Evolutionary conservation across 2,113 vertebrate genomes (phyloP).

Genomic region (Sitta europaea): DNA sequence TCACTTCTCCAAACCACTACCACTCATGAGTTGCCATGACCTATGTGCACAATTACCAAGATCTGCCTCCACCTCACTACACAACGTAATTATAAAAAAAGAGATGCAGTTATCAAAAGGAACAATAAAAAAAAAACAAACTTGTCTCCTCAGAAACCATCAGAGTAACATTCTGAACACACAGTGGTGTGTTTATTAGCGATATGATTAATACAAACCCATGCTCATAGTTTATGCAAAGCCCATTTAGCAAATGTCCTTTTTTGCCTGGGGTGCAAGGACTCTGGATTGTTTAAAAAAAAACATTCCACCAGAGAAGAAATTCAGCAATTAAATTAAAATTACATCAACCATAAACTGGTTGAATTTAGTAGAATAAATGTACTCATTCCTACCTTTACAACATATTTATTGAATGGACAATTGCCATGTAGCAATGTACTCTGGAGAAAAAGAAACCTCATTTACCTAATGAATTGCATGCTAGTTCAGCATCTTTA

Average conservation of each 20-base stretch:
- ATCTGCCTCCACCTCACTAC: neutral
- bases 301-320: neutral
- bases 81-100: neutral
- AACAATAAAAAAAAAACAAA: neutral
- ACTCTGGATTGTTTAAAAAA: neutral
- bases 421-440: slow-evolving; percentile 29
- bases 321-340: slow-evolving; percentile 11
- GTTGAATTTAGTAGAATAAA: slow-evolving; percentile 44
- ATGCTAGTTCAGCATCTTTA: neutral
- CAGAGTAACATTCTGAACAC: neutral
- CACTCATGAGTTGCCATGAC: neutral
- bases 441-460: neutral
- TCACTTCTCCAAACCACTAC: neutral
- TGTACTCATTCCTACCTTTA: neutral
- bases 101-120: neutral
- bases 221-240: neutral
- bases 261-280: neutral
- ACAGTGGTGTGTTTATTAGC: neutral
- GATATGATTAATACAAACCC: neutral
- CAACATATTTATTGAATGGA: slow-evolving; percentile 28
- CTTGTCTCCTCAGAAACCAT: neutral
- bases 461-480: slow-evolving; percentile 31
- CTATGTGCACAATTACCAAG: neutral
- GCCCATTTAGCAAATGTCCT: neutral
- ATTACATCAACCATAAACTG: neutral